Evolutionary conservation across 2,113 vertebrate species (phyloP).

Genomic region (Peromyscus maniculatus): DNA sequence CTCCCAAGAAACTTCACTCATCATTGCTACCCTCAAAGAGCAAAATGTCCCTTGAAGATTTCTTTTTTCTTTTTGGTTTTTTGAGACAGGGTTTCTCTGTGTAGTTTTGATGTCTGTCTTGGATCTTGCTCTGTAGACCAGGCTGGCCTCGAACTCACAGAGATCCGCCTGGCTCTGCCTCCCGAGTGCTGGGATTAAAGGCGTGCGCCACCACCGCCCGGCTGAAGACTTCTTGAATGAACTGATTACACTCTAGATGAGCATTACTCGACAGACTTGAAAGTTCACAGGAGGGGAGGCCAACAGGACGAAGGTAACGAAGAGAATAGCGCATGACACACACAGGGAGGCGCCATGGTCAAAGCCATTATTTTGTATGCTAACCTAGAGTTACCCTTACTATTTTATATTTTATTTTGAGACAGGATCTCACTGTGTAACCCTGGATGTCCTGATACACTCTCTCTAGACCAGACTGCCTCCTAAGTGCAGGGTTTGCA

Average conservation of each 20-base stretch:
- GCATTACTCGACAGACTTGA: neutral
- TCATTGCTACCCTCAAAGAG: neutral
- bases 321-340: no score
- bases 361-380: neutral
- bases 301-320: neutral
- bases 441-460: neutral
- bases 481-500: neutral
- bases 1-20: neutral
- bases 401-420: neutral
- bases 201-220: no score
- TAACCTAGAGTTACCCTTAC: neutral
- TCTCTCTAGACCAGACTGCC: neutral
- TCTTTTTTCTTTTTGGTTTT: neutral
- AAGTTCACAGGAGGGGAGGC: neutral
- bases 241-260: constrained; percentile 14
- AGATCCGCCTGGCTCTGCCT: no score
- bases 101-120: no score
- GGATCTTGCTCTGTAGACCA: no score
- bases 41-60: neutral
- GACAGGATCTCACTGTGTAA: neutral
- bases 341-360: neutral
- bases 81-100: no score
- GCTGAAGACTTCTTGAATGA: neutral
- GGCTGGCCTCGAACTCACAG: no score
- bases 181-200: no score